phyloP scores from a whole-genome alignment of 2,888 invertebrate species.

The Orthosia cruda region DNA sequence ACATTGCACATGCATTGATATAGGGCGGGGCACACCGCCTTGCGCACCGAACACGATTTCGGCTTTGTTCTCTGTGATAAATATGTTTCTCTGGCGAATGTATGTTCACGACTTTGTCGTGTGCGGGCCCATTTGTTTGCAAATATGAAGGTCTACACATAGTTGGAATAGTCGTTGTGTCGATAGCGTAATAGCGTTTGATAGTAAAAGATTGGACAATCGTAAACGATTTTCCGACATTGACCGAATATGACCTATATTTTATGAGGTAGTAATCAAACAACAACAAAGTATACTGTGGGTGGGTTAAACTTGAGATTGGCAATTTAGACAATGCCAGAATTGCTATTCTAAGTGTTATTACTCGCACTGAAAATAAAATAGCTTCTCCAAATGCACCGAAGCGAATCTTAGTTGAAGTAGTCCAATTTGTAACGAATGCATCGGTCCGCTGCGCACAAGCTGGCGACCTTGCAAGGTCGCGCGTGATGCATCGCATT shows the following conservation, averaged over 20 bases:
- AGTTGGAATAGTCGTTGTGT: slow-evolving; percentile 25
- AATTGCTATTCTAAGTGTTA: slow-evolving; percentile 8
- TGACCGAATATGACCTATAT: not conserved
- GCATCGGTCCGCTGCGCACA: slow-evolving; percentile 63
- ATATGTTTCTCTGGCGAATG: slow-evolving; percentile 65
- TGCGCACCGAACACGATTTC: slow-evolving; percentile 67
- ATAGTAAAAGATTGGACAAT: not conserved
- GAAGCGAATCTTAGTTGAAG: slow-evolving; percentile 50
- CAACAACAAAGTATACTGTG: not conserved
- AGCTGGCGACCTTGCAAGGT: slow-evolving; percentile 77
- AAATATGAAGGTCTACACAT: slow-evolving; percentile 59
- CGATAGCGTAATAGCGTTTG: not conserved
- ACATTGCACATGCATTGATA: slow-evolving; percentile 57
- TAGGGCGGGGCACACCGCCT: slow-evolving; percentile 66
- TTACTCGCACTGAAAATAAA: slow-evolving; percentile 3
- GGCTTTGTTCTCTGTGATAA: slow-evolving; percentile 70
- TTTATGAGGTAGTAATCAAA: not conserved
- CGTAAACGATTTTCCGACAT: not conserved
- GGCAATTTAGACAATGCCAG: slow-evolving; percentile 19
- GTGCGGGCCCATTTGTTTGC: slow-evolving; percentile 41
- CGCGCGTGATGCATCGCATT: slow-evolving; percentile 61
- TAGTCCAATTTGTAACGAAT: slow-evolving; percentile 62
- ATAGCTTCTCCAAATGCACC: slow-evolving; percentile 43
- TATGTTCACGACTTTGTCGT: slow-evolving; percentile 70
- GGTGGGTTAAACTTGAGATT: slow-evolving; percentile 5